phyloP scores from a whole-genome alignment of 2,888 invertebrate species.

The Chelonus formosanus region DNA sequence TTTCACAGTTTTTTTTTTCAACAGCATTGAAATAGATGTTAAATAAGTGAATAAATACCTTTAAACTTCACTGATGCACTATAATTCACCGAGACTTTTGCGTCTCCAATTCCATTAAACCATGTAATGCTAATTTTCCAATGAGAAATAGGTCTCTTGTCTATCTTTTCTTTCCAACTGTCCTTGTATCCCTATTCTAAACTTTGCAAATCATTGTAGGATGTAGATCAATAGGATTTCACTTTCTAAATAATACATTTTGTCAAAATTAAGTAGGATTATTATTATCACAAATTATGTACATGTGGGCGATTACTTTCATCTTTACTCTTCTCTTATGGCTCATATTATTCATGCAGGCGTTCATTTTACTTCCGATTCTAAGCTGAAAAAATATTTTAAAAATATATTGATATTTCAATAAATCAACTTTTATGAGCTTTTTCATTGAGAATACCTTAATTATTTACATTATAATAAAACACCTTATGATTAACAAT shows the following conservation, averaged over 20 bases:
- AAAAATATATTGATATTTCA: too few relatives aligned
- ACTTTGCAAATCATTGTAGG: constrained; percentile 2
- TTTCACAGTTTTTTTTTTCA: too few relatives aligned
- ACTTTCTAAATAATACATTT: constrained; percentile 1
- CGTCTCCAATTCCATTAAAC: neutral
- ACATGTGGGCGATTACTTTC: constrained; percentile 8
- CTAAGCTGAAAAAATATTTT: too few relatives aligned
- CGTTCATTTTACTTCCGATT: too few relatives aligned
- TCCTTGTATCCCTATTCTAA: neutral
- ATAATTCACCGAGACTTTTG: neutral
- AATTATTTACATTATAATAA: too few relatives aligned
- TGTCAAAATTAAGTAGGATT: neutral
- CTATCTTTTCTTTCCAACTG: neutral
- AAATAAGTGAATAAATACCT: too few relatives aligned
- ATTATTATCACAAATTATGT: constrained; percentile 1
- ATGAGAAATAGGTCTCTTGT: constrained; percentile 12
- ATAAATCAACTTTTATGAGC: too few relatives aligned
- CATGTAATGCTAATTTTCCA: neutral
- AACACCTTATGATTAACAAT: too few relatives aligned
- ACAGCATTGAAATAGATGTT: too few relatives aligned
- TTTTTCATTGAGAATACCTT: too few relatives aligned
- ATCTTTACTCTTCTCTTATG: neutral
- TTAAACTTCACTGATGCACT: too few relatives aligned
- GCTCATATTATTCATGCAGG: too few relatives aligned
- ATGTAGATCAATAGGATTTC: neutral